Conservation (phyloP, 1,140 invertebrate genomes). For the Aricia agestis region DNA sequence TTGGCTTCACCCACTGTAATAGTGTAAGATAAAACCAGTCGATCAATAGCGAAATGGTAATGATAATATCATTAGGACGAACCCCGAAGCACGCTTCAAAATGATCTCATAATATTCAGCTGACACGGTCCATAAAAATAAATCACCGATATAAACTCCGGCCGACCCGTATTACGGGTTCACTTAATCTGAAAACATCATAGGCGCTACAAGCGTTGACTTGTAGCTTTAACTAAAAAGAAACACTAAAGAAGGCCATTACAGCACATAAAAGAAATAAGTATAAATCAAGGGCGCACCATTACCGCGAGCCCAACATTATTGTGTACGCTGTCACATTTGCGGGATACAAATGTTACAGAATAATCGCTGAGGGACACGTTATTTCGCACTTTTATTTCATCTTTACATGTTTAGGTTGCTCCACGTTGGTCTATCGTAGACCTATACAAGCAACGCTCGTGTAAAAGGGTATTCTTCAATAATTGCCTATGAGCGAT, state of each 20-base stretch:
- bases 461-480: too few species aligned
- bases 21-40: not conserved
- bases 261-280: slow-evolving; percentile 68
- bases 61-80: not conserved
- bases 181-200: slow-evolving; percentile 48
- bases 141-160: slow-evolving; percentile 35
- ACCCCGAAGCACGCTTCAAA: not conserved
- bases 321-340: slow-evolving; percentile 66
- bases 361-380: slow-evolving; percentile 48
- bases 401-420: slow-evolving; percentile 7
- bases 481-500: too few species aligned
- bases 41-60: not conserved
- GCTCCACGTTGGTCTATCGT: not conserved
- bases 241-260: slow-evolving; percentile 61
- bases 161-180: slow-evolving; percentile 42
- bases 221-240: slow-evolving; percentile 41
- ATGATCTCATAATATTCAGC: slow-evolving; percentile 5
- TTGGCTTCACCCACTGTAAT: too few species aligned
- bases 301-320: slow-evolving; percentile 55
- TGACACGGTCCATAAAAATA: slow-evolving; percentile 22
- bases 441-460: too few species aligned
- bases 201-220: slow-evolving; percentile 34
- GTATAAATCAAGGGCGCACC: slow-evolving; percentile 68
- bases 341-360: slow-evolving; percentile 57
- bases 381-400: slow-evolving; percentile 13